Evolutionary conservation across 2,888 invertebrate species (phyloP), one percentile per base, ranked within the genome.

Genomic region (Lumbricus terrestris): DNA sequence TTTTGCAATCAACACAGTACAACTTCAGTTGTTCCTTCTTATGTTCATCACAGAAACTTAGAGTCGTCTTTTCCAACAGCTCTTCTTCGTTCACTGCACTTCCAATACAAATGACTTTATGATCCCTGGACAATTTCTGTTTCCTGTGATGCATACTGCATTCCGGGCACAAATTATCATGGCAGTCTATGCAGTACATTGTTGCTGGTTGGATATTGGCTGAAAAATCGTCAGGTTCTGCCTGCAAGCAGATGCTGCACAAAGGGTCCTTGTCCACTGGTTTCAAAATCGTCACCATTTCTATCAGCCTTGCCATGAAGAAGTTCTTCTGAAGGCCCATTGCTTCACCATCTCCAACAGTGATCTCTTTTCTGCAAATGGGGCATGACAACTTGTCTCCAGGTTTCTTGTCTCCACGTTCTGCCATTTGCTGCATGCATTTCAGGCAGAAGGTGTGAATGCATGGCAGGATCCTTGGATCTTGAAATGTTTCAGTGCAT

Each of bases 391-490:
- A 35, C 85, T 34, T 37, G 35, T 85, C 85, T 34, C 85, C 85
- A 34, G 34, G 85, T 6, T 37, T 37, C 35, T 35, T 34, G 37
- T 85, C 85, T 18, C 34, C 35, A 37, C 85, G 35, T 37, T 85
- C 23, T 20, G 35, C 85, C 35, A 37, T 35, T 6, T 37, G 35
- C 35, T 85, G 35, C 35, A 85, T 34, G 85, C 85, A 85, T 34
- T 37, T 34, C 85, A 85, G 85, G 85, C 85, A 85, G 85, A 35
- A 85, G 85, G 85, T 85, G 34, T 85, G 85, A 37, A 85, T 85
- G 85, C 85, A 85, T 13, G 85, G 85, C 18, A 85, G 23, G 35
- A 85, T 37, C 35, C 85, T 34, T 20, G 85, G 85, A 23, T 85
- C 85, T 85, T 85, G 29, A 37, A 34, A 37, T 37, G 85, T 85